These are phyloP conservation scores for Apodemia hepburni DNA, from an alignment of 2,888 invertebrate genomes.

Conservation along the genomic window DNA sequence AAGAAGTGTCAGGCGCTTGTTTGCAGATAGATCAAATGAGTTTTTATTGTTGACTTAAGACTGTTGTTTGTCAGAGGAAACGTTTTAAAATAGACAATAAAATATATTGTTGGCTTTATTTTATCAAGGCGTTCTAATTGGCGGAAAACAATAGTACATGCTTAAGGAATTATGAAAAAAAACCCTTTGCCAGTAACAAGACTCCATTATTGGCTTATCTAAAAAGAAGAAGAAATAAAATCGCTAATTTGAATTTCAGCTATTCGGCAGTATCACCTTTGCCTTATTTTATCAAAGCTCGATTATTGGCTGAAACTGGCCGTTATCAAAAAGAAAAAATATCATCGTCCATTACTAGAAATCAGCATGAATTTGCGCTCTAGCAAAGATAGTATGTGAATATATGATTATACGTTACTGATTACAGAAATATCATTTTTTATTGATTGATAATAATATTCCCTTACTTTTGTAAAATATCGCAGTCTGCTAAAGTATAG, in stretches of 20 bases:
- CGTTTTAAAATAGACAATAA: slow-evolving; percentile 3
- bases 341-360: neutral
- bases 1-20: slow-evolving; percentile 43
- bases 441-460: slow-evolving; percentile 13
- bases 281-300: slow-evolving; percentile 8
- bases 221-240: neutral
- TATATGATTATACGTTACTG: slow-evolving; percentile 5
- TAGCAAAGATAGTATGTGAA: slow-evolving; percentile 3
- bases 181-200: neutral
- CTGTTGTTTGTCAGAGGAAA: slow-evolving; percentile 10
- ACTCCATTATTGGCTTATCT: slow-evolving; percentile 2
- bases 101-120: slow-evolving; percentile 2
- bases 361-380: slow-evolving; percentile 10
- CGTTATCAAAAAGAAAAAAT: slow-evolving; percentile 10
- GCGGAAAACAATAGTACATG: neutral
- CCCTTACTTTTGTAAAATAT: neutral
- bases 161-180: neutral
- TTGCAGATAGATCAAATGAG: slow-evolving; percentile 38
- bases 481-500: slow-evolving; percentile 12
- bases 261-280: slow-evolving; percentile 10
- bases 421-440: slow-evolving; percentile 12
- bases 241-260: slow-evolving; percentile 6
- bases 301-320: neutral
- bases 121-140: slow-evolving; percentile 4
- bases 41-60: slow-evolving; percentile 17